Percentiles rank a stretch among this genome's conserved stretches.
These are phyloP conservation scores for Lophotis ruficrista DNA, from an alignment of 2,113 vertebrate genomes.

Conservation along the genomic window DNA sequence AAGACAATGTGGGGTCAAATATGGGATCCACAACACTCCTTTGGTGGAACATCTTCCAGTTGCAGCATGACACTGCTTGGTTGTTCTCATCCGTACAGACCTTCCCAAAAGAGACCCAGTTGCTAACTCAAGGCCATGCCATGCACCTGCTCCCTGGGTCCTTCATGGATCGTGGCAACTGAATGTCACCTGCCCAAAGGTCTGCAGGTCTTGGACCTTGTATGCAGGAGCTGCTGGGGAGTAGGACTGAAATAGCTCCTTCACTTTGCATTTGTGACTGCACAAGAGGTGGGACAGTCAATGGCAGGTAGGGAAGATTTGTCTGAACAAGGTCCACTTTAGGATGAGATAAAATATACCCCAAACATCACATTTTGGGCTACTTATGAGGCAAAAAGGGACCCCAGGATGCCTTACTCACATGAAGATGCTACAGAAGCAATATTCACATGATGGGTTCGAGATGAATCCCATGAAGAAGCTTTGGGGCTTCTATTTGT, in stretches of 20 bases:
- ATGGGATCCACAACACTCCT: neutral
- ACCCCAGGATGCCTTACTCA: neutral
- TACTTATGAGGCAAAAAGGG: neutral
- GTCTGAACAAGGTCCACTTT: neutral
- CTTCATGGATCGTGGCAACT: neutral
- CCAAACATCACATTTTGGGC: neutral
- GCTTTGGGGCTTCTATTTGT: neutral
- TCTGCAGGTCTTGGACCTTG: fast-evolving
- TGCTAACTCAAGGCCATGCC: neutral
- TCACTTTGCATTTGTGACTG: neutral
- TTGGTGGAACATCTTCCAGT: neutral
- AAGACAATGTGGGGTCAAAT: neutral
- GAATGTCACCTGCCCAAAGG: neutral
- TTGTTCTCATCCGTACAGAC: neutral
- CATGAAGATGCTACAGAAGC: neutral
- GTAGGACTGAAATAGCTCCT: neutral
- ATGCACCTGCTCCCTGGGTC: neutral
- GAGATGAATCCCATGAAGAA: neutral
- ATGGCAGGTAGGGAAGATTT: neutral
- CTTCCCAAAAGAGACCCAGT: fast-evolving
- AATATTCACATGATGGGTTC: fast-evolving
- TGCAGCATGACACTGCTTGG: neutral
- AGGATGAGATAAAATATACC: neutral
- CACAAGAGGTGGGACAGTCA: fast-evolving
- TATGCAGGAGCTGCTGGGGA: neutral